Evolutionary conservation across 2,888 invertebrate species (phyloP).

Genomic region (Therioaphis trifolii): DNA sequence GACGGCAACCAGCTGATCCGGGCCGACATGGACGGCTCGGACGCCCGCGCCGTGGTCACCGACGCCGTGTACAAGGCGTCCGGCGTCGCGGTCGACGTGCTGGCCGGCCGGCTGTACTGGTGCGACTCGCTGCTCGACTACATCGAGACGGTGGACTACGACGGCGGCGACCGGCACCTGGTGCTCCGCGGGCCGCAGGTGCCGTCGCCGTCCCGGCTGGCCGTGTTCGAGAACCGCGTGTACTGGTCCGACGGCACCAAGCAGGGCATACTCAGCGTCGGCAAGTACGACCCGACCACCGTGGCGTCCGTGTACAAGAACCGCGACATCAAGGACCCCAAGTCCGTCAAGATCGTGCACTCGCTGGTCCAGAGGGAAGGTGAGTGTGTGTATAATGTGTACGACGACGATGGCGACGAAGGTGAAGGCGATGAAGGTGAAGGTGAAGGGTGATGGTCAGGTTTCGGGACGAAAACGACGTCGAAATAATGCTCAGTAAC

Average conservation of each 20-base stretch:
- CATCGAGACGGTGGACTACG: constrained; percentile 95
- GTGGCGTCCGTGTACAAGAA: constrained; percentile 84
- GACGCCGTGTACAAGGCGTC: constrained; percentile 95
- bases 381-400: constrained; percentile 67
- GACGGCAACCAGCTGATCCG: constrained; percentile 85
- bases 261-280: constrained; percentile 87
- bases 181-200: constrained; percentile 78
- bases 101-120: constrained; percentile 92
- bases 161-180: constrained; percentile 83
- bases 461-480: too few relatives aligned
- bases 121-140: constrained; percentile 95
- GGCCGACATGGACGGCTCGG: constrained; percentile 95
- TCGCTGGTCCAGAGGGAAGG: constrained; percentile 80
- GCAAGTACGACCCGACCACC: constrained; percentile 83
- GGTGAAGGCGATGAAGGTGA: too few relatives aligned
- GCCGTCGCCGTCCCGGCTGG: constrained; percentile 85
- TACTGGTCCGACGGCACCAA: constrained; percentile 94
- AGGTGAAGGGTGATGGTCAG: too few relatives aligned
- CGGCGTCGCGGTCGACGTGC: constrained; percentile 91
- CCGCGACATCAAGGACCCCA: constrained; percentile 83
- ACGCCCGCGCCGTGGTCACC: constrained; percentile 80
- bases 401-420: too few relatives aligned
- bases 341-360: constrained; percentile 85
- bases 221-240: constrained; percentile 86
- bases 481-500: too few relatives aligned